Base-by-base conservation (phyloP, 2,797 vertebrate species). In the Salmo trutta region DNA sequence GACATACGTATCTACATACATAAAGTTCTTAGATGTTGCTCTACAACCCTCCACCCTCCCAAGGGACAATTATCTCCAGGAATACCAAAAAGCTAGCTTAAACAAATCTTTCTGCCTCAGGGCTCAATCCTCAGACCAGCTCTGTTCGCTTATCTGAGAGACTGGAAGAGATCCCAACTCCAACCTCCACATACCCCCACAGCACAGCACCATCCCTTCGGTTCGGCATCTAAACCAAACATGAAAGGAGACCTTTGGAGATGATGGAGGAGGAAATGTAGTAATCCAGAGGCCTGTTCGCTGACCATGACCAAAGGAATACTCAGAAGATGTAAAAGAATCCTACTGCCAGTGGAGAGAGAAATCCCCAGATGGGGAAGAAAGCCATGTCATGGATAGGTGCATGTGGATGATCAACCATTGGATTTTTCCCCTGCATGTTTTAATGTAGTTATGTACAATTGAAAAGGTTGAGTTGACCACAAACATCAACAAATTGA, bases 61-160 rank as follows among this genome's bases (percentile, higher is more conserved):
- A 54, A 76, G 66, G 77, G 69, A 65, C 36, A n/a, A 51, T 71
- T 14, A 79, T 79, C 76, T 71, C 66, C 53, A 47, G 71, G 75
- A 77, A 77, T 74, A 73, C 59, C 71, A 82, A 73, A 81, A 78
- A 82, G 36, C 64, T 62, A 74, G 52, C 76, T 78, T 81, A 77
- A 73, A 81, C 80, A 74, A 81, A 81, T 79, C 77, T 75, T 71
- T 79, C 73, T 73, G 74, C 74, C 65, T 79, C 70, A 76, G 81
- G 65, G 14, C 14, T 66, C 27, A 29, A 21, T 31, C 27, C 12
- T 31, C 27, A 65, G 62, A n/a, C 21, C 12, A 14, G 24, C 62
- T 65, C 24, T 27, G 14, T 66, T 27, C 3, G 27, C 64, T 66
- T 29, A 29, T 27, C 62, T 29, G 24, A n/a, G 62, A 27, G 62